Base-by-base conservation (phyloP, 1,140 invertebrate species). In the Eciton burchellii region DNA sequence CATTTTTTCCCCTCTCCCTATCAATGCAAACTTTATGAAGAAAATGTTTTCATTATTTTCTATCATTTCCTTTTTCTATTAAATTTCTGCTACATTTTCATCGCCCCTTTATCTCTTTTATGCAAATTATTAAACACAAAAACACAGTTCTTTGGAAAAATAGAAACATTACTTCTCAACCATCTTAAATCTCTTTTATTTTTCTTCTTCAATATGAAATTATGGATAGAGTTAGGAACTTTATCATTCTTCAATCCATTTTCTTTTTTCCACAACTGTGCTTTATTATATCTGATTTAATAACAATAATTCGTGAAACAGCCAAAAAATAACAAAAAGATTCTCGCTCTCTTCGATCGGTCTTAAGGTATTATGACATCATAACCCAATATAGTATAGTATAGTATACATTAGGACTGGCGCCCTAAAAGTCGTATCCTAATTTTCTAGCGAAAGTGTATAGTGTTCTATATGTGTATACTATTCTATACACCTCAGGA, bases 341-440 rank as follows among this genome's bases (percentile, higher is more conserved):
- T 74, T 74, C 26, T 74, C 57, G 72, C 72, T 74, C 72, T 74
- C 57, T 74, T 74, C 72, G n/a, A 45, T 43, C 54, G 9, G 21
- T 74, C 59, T 63, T 63, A 74, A 21, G 24, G 57, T 62, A 62
- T 56, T 72, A 52, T 29, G 52, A 72, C 66, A 21, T 57, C 52
- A 16, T 43, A 72, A 70, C 26, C 26, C 14, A 57, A 72, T 54
- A 43, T 56, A 72, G 49, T 57, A 73, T n/a, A 19, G 26, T 57
- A 26, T 35, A 35, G 35, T 6, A 35, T 26, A 74, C 24, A n/a
- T 62, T 74, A 14, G 5, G 41, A 73, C 5, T 47, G 45, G 24
- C 14, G 24, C 41, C 24, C 19, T 12, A 45, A 29, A 47, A 66
- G 6, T 71, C 14, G 11, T 49, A 9, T 70, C 47, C 29, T 35